Percentiles rank a stretch among this genome's conserved stretches.
Conservation (phyloP, 2,888 invertebrate genomes). For the Amphiduros pacificus region DNA sequence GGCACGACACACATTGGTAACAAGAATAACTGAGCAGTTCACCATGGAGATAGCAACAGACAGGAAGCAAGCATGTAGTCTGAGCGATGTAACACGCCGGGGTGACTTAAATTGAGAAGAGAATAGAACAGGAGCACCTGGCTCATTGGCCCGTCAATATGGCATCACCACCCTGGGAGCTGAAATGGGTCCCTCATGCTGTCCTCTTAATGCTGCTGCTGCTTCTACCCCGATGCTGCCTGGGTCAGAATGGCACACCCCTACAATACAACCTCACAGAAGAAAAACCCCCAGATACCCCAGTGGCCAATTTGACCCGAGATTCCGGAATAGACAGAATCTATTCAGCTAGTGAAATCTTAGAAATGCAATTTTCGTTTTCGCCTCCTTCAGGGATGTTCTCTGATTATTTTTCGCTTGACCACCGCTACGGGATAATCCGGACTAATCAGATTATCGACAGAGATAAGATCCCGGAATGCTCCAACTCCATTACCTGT, state of each 20-base stretch:
- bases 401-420: conserved; percentile 6
- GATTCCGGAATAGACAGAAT: conserved; percentile 11
- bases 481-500: conserved; percentile 31
- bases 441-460: conserved; percentile 21
- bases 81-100: too few relatives aligned
- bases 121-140: too few relatives aligned
- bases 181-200: too few relatives aligned
- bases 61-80: too few relatives aligned
- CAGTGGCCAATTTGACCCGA: conserved; percentile 14
- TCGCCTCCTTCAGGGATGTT: neutral
- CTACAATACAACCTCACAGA: conserved; percentile 15
- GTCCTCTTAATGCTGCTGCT: neutral
- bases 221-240: neutral
- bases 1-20: too few relatives aligned
- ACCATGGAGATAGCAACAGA: too few relatives aligned
- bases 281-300: conserved; percentile 8
- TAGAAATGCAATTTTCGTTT: conserved; percentile 15
- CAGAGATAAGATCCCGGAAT: conserved; percentile 24
- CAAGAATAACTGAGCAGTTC: too few relatives aligned
- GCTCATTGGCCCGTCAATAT: too few relatives aligned
- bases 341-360: neutral
- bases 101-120: too few relatives aligned
- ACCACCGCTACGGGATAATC: conserved; percentile 23
- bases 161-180: too few relatives aligned
- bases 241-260: neutral